Conservation (phyloP, 1,140 invertebrate species). For the Brachionus sp. region DNA sequence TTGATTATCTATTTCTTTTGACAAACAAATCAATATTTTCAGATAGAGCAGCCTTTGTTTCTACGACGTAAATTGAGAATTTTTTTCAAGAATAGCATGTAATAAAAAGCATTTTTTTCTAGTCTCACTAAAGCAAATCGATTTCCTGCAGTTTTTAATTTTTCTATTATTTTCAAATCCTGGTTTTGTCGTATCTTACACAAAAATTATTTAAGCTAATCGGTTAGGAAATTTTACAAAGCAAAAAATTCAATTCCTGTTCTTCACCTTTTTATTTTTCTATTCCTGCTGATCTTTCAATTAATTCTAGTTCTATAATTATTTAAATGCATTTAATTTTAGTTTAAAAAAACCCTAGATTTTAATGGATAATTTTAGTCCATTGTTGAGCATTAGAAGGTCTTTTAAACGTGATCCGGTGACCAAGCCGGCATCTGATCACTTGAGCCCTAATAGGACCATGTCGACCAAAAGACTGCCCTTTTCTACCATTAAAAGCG, state of each 20-base stretch:
- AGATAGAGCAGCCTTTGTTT: background rate
- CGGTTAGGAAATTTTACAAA: background rate
- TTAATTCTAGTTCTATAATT: too few species aligned
- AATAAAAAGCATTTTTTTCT: background rate
- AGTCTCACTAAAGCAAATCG: background rate
- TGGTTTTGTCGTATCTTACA: background rate
- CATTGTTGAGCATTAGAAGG: background rate
- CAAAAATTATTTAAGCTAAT: background rate
- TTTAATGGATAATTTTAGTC: background rate
- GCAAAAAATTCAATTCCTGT: background rate
- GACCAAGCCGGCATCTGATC: background rate
- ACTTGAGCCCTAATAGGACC: background rate
- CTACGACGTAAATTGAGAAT: background rate
- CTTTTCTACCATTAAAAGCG: constrained; percentile 35
- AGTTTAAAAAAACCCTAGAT: background rate
- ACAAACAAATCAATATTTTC: background rate
- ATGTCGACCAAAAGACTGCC: constrained; percentile 9
- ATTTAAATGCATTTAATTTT: background rate
- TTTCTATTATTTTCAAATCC: background rate
- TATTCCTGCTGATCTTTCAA: background rate
- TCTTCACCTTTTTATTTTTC: background rate
- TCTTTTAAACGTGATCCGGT: background rate
- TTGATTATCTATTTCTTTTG: background rate
- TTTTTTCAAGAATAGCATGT: background rate
- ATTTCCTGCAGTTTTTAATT: background rate